Conservation (phyloP, 2,888 invertebrate genomes). For the Clitarchus hookeri region DNA sequence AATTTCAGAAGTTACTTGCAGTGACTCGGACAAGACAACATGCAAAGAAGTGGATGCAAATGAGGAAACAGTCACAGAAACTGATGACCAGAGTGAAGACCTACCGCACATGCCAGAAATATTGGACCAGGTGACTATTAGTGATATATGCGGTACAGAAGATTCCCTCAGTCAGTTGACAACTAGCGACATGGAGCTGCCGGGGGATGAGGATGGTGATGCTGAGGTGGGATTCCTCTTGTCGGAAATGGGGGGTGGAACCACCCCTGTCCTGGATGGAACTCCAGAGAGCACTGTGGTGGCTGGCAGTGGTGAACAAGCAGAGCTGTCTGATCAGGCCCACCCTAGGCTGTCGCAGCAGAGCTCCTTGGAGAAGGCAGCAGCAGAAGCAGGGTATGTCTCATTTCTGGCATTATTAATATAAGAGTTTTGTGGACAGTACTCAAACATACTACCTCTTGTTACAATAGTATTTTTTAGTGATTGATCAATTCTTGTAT, state of each 20-base stretch:
- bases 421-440: too few relatives aligned
- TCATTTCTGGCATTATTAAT: neutral
- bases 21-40: too few relatives aligned
- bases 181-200: neutral
- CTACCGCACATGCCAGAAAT: neutral
- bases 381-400: slow-evolving; percentile 35
- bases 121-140: neutral
- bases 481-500: too few relatives aligned
- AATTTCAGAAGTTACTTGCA: neutral
- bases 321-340: neutral
- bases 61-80: neutral
- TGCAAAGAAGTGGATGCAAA: neutral
- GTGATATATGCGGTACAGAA: neutral
- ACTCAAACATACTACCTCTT: too few relatives aligned
- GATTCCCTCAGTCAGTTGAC: neutral
- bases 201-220: neutral
- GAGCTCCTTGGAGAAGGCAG: slow-evolving; percentile 47
- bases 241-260: neutral
- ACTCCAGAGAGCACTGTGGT: slow-evolving; percentile 36
- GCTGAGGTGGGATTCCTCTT: neutral
- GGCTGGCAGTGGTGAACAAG: slow-evolving; percentile 21
- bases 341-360: slow-evolving; percentile 47
- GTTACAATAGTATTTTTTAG: too few relatives aligned
- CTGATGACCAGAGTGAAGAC: neutral
- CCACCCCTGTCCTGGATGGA: slow-evolving; percentile 29